Conservation (phyloP, 2,888 invertebrate species). For the Steromphala cineraria region DNA sequence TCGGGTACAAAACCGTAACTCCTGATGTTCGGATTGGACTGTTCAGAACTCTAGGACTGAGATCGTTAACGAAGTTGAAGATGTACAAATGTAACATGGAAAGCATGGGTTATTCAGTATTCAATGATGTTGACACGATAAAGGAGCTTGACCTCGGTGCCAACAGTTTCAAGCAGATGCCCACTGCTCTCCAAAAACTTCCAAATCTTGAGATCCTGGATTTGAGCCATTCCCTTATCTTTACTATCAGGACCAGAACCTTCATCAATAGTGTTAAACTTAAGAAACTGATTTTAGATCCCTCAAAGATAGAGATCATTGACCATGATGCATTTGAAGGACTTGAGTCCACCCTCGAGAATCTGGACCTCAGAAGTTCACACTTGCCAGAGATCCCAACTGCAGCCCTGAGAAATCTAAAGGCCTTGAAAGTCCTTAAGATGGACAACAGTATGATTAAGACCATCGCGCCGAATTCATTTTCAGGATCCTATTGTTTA, state of each 20-base stretch:
- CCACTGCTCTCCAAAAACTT: background rate
- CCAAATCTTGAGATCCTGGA: background rate
- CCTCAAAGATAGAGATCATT: background rate
- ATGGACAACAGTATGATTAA: background rate
- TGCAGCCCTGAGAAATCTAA: background rate
- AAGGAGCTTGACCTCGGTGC: background rate
- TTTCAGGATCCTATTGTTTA: constrained; percentile 2
- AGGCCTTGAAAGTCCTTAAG: background rate
- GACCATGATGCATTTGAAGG: background rate
- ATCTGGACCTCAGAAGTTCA: background rate
- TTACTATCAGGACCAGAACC: background rate
- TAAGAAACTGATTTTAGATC: background rate
- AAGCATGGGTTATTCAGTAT: background rate
- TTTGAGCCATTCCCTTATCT: background rate
- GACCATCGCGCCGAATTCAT: background rate
- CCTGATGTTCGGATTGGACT: background rate
- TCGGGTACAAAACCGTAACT: background rate
- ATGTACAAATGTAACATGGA: background rate
- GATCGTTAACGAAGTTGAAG: background rate
- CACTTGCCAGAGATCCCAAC: background rate
- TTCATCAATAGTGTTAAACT: background rate
- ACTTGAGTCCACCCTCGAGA: background rate
- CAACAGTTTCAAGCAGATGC: background rate
- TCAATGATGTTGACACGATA: background rate
- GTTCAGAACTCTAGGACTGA: background rate